These are phyloP conservation scores for Bubo bubo DNA, from an alignment of 2,113 vertebrate species.

Conservation along the genomic window DNA sequence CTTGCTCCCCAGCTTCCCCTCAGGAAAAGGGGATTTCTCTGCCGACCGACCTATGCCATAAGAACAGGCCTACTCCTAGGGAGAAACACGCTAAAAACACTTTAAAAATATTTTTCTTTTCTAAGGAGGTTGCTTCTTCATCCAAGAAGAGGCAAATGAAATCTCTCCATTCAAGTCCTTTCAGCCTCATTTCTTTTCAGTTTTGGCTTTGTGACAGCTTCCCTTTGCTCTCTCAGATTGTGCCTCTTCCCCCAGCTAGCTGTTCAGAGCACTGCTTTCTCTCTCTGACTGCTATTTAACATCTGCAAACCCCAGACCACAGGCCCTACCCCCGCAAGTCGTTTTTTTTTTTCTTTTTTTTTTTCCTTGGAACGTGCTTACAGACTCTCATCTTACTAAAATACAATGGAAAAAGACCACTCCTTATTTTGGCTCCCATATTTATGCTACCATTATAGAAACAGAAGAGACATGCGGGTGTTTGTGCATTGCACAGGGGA, in stretches of 20 bases:
- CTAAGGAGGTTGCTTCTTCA: not conserved
- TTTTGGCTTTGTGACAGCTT: not conserved
- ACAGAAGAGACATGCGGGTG: accelerated
- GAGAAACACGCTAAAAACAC: not conserved
- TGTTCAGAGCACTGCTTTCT: constrained; percentile 23
- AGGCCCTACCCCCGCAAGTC: not conserved
- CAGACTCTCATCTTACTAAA: not conserved
- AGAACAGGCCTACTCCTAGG: not conserved
- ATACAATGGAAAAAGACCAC: not conserved
- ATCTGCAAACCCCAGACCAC: not conserved
- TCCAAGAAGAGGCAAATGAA: not conserved
- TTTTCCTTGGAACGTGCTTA: not conserved
- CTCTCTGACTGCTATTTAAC: not conserved
- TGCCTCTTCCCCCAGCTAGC: not conserved
- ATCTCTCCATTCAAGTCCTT: not conserved
- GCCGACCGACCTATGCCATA: not conserved
- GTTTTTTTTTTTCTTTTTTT: too few species aligned
- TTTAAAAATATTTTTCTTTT: not conserved
- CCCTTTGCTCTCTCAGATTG: not conserved
- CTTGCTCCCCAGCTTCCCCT: not conserved
- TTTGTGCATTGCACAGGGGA: accelerated
- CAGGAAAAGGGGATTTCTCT: not conserved
- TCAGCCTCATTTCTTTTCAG: not conserved
- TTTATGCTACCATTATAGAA: not conserved
- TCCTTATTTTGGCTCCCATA: not conserved